Evolutionary conservation across 2,888 invertebrate species (phyloP).

Genomic region (Sesia apiformis): DNA sequence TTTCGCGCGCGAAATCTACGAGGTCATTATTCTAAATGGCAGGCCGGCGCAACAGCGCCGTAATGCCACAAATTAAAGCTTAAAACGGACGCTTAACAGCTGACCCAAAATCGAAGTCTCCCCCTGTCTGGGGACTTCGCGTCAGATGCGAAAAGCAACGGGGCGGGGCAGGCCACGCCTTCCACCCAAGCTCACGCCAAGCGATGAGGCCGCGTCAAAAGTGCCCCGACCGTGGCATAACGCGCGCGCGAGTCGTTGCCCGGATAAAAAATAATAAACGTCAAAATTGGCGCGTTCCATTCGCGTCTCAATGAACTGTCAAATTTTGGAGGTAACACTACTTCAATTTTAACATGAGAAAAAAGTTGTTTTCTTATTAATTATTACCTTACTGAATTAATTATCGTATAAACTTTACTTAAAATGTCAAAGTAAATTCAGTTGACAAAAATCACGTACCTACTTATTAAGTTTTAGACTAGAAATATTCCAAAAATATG

Average conservation of each 20-base stretch:
- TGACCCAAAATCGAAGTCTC: conserved; percentile 69
- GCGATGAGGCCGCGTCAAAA: conserved; percentile 58
- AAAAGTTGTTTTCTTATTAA: too few relatives aligned
- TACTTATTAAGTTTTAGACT: too few relatives aligned
- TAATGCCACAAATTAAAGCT: conserved; percentile 75
- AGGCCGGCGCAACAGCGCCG: conserved; percentile 47
- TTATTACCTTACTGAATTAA: too few relatives aligned
- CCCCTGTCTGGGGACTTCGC: conserved; percentile 36
- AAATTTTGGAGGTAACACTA: too few relatives aligned
- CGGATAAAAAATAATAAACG: conserved; percentile 28
- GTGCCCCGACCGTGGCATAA: conserved; percentile 50
- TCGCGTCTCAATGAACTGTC: too few relatives aligned
- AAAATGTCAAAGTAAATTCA: too few relatives aligned
- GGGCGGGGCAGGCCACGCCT: conserved; percentile 65
- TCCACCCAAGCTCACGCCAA: conserved; percentile 36
- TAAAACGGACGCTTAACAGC: conserved; percentile 73
- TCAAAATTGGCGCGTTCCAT: conserved; percentile 11
- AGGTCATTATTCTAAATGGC: conserved; percentile 67
- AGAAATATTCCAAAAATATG: too few relatives aligned
- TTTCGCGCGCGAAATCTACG: conserved; percentile 43
- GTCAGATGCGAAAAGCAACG: conserved; percentile 64
- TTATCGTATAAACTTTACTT: too few relatives aligned
- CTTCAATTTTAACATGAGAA: too few relatives aligned
- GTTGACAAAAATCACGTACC: too few relatives aligned
- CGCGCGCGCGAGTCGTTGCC: conserved; percentile 44